These are phyloP conservation scores for Tyto alba DNA, from an alignment of 2,113 vertebrate species.

Conservation along the genomic window DNA sequence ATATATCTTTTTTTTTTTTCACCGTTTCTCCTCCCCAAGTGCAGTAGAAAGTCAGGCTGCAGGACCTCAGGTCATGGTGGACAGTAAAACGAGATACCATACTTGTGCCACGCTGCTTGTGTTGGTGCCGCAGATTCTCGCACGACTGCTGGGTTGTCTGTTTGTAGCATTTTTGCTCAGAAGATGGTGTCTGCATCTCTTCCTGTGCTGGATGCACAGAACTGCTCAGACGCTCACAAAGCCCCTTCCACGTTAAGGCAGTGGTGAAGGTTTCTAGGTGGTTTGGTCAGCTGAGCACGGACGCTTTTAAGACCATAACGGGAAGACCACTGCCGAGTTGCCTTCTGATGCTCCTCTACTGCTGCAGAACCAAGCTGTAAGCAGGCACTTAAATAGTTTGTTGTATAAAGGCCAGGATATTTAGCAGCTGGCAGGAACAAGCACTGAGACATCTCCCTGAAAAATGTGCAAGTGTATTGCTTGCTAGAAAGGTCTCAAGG, in stretches of 20 bases:
- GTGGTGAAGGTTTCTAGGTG: background rate
- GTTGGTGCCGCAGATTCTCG: background rate
- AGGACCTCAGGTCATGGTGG: background rate
- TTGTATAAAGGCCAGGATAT: background rate
- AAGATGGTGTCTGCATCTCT: background rate
- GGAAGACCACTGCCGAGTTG: background rate
- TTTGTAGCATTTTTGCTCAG: background rate
- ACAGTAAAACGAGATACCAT: background rate
- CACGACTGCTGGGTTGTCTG: rapidly evolving
- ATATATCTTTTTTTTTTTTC: background rate
- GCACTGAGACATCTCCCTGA: background rate
- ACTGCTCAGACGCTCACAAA: background rate
- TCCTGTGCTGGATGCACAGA: background rate
- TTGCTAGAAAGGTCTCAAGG: background rate
- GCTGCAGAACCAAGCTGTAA: background rate
- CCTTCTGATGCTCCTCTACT: background rate
- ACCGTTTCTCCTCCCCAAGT: background rate
- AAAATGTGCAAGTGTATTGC: background rate
- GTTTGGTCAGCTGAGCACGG: background rate
- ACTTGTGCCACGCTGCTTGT: background rate
- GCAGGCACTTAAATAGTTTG: background rate
- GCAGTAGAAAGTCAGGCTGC: background rate
- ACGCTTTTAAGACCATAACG: background rate
- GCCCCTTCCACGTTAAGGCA: background rate
- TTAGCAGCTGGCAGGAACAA: background rate